phyloP scores from a whole-genome alignment of 2,888 invertebrate genomes.

The Tetragonisca angustula region DNA sequence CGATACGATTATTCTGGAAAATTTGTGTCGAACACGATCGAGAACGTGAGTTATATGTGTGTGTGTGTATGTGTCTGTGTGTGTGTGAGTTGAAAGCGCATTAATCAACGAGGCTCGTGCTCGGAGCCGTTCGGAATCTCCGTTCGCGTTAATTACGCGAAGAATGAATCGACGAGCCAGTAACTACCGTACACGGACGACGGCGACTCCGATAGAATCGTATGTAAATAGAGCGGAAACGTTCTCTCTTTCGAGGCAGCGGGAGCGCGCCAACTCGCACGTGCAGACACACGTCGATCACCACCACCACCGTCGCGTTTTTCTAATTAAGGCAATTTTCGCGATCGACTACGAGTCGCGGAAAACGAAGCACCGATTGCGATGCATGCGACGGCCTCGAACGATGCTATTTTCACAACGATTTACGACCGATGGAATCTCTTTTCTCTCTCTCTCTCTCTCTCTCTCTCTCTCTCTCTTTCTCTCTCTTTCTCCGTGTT shows the following conservation, averaged over 20 bases:
- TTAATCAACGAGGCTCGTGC: slow-evolving; percentile 25
- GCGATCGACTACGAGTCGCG: slow-evolving; percentile 37
- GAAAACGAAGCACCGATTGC: not conserved
- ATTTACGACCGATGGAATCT: slow-evolving; percentile 15
- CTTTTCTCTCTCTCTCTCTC: too few relatives aligned
- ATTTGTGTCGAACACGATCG: not conserved
- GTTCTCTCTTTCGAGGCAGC: slow-evolving; percentile 31
- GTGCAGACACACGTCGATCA: slow-evolving; percentile 39
- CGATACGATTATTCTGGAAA: slow-evolving; percentile 13
- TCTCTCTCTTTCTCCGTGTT: too few relatives aligned
- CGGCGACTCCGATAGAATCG: slow-evolving; percentile 17
- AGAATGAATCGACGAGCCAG: slow-evolving; percentile 33
- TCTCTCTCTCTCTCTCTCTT: too few relatives aligned
- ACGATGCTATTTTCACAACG: slow-evolving; percentile 28
- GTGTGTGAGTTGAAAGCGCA: slow-evolving; percentile 14
- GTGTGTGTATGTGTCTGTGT: not conserved
- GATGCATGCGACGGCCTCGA: slow-evolving; percentile 38
- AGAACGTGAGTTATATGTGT: not conserved
- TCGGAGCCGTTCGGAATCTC: slow-evolving; percentile 15
- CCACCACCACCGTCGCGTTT: slow-evolving; percentile 21
- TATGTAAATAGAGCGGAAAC: slow-evolving; percentile 56
- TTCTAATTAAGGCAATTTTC: slow-evolving; percentile 60
- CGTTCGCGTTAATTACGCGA: slow-evolving; percentile 49
- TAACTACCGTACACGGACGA: slow-evolving; percentile 9
- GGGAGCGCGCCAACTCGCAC: slow-evolving; percentile 32